Conservation (phyloP, 2,888 invertebrate genomes). For the Tethea ocularis region DNA sequence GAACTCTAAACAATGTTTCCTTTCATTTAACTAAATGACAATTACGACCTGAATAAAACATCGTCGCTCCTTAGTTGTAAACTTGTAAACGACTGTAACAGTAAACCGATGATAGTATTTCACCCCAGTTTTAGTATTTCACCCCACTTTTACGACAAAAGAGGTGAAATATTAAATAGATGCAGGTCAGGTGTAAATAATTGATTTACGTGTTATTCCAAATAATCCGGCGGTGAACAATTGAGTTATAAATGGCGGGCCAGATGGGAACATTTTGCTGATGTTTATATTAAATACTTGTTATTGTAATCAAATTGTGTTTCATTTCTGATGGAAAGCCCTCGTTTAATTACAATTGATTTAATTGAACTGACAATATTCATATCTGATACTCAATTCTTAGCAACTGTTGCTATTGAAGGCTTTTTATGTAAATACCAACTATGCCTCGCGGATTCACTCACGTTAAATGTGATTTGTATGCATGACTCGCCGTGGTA, state of each 20-base stretch:
- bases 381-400: too few relatives aligned
- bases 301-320: neutral
- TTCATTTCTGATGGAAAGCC: neutral
- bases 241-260: constrained; percentile 46
- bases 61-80: neutral
- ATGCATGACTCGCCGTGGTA: too few relatives aligned
- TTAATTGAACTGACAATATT: neutral
- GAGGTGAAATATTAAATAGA: constrained; percentile 31
- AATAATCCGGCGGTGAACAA: constrained; percentile 44
- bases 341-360: neutral
- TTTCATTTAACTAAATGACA: constrained; percentile 7
- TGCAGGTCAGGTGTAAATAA: constrained; percentile 44
- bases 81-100: constrained; percentile 1
- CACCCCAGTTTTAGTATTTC: constrained; percentile 8
- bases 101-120: constrained; percentile 5
- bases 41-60: constrained; percentile 1
- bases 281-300: neutral
- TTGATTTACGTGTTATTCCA: constrained; percentile 45
- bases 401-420: too few relatives aligned
- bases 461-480: too few relatives aligned
- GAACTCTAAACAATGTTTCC: constrained; percentile 15
- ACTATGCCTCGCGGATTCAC: too few relatives aligned
- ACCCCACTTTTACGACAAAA: constrained; percentile 12
- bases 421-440: too few relatives aligned
- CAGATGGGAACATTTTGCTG: constrained; percentile 13